A percentile compares a stretch with the other conserved stretches of the same genome.
Conservation (phyloP, 92 coral and sea anemone genomes). For the Palythoa heliodiscus region DNA sequence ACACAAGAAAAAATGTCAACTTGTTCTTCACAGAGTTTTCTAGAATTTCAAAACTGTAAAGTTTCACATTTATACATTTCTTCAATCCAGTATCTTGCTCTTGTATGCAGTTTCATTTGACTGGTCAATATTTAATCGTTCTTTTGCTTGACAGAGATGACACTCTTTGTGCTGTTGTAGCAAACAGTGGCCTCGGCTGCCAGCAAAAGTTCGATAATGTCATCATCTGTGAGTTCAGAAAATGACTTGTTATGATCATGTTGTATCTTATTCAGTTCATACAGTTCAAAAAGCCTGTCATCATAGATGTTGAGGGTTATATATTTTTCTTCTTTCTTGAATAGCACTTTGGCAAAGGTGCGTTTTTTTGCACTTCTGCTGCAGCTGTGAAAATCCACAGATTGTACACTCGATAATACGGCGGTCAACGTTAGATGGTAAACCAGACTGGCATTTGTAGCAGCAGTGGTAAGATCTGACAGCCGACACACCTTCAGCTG, state of each 20-base stretch:
- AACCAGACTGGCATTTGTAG: slow-evolving; percentile 49
- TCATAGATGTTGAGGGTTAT: slow-evolving; percentile 47
- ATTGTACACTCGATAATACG: slow-evolving; percentile 45
- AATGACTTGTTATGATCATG: neutral
- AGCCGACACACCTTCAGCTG: slow-evolving; percentile 53
- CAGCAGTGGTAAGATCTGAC: slow-evolving; percentile 51
- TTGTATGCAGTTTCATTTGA: slow-evolving; percentile 4
- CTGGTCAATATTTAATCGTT: slow-evolving; percentile 7
- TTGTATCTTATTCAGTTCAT: slow-evolving; percentile 22
- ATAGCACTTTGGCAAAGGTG: slow-evolving; percentile 46
- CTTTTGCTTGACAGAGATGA: slow-evolving; percentile 28
- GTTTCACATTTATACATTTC: slow-evolving; percentile 16
- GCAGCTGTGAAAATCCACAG: slow-evolving; percentile 57
- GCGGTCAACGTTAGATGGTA: slow-evolving; percentile 27
- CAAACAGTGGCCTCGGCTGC: slow-evolving; percentile 22
- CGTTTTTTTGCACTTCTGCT: slow-evolving; percentile 45
- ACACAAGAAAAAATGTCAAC: slow-evolving; percentile 18
- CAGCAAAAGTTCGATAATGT: slow-evolving; percentile 24
- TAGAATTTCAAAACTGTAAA: slow-evolving; percentile 5
- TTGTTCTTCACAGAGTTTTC: slow-evolving; percentile 17
- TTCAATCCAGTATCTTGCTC: slow-evolving; percentile 19
- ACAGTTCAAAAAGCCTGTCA: slow-evolving; percentile 31
- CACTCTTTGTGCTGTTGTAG: slow-evolving; percentile 12
- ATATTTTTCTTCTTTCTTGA: slow-evolving; percentile 7
- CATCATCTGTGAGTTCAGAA: slow-evolving; percentile 25